Evolutionary conservation across 2,888 invertebrate species (phyloP).

Genomic region (Peribatodes rhomboidaria): DNA sequence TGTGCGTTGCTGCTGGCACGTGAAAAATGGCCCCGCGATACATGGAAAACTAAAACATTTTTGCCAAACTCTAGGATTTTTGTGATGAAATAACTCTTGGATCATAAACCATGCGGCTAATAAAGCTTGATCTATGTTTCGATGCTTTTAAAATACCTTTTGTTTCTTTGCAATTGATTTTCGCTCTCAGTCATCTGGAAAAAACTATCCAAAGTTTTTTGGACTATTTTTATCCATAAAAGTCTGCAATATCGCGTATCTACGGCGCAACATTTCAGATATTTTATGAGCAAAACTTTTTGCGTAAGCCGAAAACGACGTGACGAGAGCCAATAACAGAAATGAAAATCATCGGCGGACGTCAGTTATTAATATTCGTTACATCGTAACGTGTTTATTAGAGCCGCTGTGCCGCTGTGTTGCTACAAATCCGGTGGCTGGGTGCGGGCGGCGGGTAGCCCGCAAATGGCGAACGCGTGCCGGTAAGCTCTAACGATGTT

Average conservation of each 20-base stretch:
- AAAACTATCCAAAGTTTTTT: constrained; percentile 7
- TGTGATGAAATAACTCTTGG: constrained; percentile 57
- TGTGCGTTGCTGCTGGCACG: constrained; percentile 81
- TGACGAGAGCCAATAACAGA: constrained; percentile 69
- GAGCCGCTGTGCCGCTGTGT: constrained; percentile 53
- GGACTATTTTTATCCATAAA: background rate
- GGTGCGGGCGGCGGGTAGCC: constrained; percentile 62
- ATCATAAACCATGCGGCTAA: constrained; percentile 56
- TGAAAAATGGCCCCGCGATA: constrained; percentile 82
- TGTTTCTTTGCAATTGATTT: constrained; percentile 6
- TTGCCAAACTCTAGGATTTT: constrained; percentile 57
- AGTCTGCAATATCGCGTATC: background rate
- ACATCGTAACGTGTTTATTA: constrained; percentile 81
- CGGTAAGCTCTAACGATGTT: constrained; percentile 75
- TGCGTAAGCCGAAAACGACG: constrained; percentile 60
- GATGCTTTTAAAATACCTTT: constrained; percentile 34
- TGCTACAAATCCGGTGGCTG: constrained; percentile 59
- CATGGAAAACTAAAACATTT: constrained; percentile 64
- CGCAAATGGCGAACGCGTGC: constrained; percentile 79
- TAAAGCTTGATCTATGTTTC: constrained; percentile 42
- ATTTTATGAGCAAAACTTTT: constrained; percentile 44
- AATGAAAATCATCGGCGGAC: constrained; percentile 72
- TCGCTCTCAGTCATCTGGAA: constrained; percentile 12
- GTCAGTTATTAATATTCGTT: constrained; percentile 81
- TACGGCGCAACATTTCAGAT: constrained; percentile 4